These are phyloP conservation scores for Melanerpes formicivorus DNA, from an alignment of 2,113 vertebrate genomes.

Conservation along the genomic window DNA sequence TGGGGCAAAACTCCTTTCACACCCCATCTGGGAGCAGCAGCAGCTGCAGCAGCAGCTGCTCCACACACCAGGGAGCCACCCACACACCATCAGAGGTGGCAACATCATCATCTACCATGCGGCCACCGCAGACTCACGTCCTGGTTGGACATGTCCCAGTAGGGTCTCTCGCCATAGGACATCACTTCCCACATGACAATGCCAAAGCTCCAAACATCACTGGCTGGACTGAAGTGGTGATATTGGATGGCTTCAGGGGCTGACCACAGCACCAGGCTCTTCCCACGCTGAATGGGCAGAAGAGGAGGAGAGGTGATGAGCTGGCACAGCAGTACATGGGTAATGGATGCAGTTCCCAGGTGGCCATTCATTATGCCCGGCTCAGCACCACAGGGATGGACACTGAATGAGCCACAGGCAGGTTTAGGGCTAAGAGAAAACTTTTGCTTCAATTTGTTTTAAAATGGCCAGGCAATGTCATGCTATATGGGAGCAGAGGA, in stretches of 20 bases:
- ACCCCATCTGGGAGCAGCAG: accelerated
- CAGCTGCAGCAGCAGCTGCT: background rate
- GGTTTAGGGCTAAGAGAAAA: background rate
- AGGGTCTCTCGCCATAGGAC: constrained; percentile 97
- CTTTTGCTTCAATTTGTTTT: background rate
- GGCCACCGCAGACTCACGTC: constrained; percentile 81
- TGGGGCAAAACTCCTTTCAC: background rate
- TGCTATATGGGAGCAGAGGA: background rate
- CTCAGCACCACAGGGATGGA: accelerated
- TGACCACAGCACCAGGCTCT: constrained; percentile 91
- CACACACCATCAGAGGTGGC: background rate
- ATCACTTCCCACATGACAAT: constrained; percentile 99
- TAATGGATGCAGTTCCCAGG: accelerated
- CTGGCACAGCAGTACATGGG: accelerated
- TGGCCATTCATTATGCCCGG: accelerated
- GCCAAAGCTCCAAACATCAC: constrained; percentile 96
- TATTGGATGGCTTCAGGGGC: constrained; percentile 93
- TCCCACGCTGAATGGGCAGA: constrained; percentile 77
- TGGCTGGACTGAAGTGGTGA: constrained; percentile 92
- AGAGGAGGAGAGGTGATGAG: background rate
- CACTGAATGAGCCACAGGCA: accelerated
- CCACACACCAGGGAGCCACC: accelerated
- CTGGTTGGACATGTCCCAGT: constrained; percentile 99
- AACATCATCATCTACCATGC: accelerated
- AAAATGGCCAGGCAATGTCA: background rate